Base-by-base conservation (phyloP, 92 coral and sea anemone species). In the Epizoanthus rinbou region DNA sequence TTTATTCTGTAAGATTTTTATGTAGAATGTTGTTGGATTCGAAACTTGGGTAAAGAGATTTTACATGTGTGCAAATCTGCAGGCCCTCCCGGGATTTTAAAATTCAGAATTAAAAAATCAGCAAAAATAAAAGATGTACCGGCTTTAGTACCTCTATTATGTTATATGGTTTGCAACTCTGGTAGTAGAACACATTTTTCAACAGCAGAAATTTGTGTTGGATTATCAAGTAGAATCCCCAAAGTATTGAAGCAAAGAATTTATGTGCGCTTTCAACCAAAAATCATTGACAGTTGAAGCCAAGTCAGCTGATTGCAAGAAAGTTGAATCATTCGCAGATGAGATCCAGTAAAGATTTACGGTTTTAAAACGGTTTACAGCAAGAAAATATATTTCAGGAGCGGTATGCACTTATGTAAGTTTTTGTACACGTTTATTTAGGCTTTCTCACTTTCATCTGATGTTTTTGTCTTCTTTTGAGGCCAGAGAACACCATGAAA, bases 241-340 rank as follows among this genome's bases (percentile, higher is more conserved):
- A 14, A 78, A 2, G 43, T 41, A 63, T 19, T 78, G 70, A 78
- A 78, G 72, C 72, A 62, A 19, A 78, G 70, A 62, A 78, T 78
- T 78, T 78, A 21, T 78, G 71, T 70, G 24, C 70, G 47, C 82
- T 41, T 18, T 41, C 18, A 71, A 24, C 31, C 73, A 71, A 71
- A 6, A 71, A 59, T 78, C 58, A 69, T 78, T 78, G 82, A 78
- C 82, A 78, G 24, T 78, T 62, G 9, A 45, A 60, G 70, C 22
- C 57, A 69, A 67, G 72, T 78, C 71, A 78, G 53, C 43, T 63
- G 59, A 43, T 78, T 62, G 82, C 72, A 2, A n/a, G 70, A 24
- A 35, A 37, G 43, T 37, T 37, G 43, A 58, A 59, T 62, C 45
- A 78, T 62, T 22, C 57, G 23, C 3, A 60, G 37, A 24, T 39